Evolutionary conservation across 2,888 invertebrate genomes (phyloP), one percentile per base, ranked within the genome.

Genomic region (Tachina grossa): DNA sequence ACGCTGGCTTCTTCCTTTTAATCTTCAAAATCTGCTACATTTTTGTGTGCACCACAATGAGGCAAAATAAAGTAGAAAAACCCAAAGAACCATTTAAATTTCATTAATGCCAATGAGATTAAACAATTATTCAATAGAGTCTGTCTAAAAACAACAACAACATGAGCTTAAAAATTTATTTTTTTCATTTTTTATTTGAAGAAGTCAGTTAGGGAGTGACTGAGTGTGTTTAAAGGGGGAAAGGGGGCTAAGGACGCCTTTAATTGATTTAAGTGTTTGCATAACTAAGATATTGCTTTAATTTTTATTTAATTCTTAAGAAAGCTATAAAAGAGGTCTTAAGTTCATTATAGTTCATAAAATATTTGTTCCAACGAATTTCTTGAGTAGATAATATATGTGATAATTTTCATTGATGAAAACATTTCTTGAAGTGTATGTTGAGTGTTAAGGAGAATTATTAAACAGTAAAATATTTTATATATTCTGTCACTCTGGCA

Each of bases 61-160:
- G 11, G 10, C 41, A 4, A 39, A 51, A 63, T 41, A 43, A 39
- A 63, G 22, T 22, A 16, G 11, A 51, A 75, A n/a, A 22, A 57
- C 45, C 55, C 55, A 57, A 65, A 76, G 61, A 77, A 85, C 63
- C 77, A 85, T 85, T 85, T 85, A 82, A 82, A 85, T 81, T 85
- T 85, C 82, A 85, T 85, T 85, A 85, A 82, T 82, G 77, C 78
- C 82, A 82, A 82, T 75, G 65, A 66, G 83, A 83, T 83, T 83
- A 83, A 83, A 66, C 66, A 83, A 83, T 83, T 83, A 83, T 77
- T 77, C 77, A 77, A 77, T 83, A 77, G 65, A 81, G 14, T 45
- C 59, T 9, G 51, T 74, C 14, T 68, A 59, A 80, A 78, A 66
- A 74, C 65, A 72, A 65, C 65, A 39, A 45, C 57, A 57, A 72